Conservation (phyloP, 2,888 invertebrate species). For the Lycophotia porphyrea region DNA sequence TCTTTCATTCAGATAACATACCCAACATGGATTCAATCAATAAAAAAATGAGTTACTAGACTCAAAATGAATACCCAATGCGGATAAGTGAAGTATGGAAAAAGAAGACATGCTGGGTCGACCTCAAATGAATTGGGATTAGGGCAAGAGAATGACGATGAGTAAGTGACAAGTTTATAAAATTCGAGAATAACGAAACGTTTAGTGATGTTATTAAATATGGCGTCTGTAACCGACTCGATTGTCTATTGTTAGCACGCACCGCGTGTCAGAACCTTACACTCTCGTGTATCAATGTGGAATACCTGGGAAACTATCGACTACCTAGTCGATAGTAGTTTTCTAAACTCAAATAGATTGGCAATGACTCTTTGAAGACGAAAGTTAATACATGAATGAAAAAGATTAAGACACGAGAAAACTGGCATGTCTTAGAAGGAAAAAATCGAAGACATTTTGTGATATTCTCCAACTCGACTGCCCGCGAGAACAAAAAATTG, state of each 20-base stretch:
- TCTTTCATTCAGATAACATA: too few relatives aligned
- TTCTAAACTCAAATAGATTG: not conserved
- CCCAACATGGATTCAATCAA: not conserved
- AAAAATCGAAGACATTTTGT: not conserved
- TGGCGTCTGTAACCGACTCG: slow-evolving; percentile 38
- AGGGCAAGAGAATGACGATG: too few relatives aligned
- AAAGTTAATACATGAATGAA: too few relatives aligned
- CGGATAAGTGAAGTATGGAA: too few relatives aligned
- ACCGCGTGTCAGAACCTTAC: slow-evolving; percentile 23
- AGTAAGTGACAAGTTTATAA: not conserved
- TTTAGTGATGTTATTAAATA: slow-evolving; percentile 54
- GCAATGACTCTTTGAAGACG: not conserved
- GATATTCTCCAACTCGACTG: not conserved
- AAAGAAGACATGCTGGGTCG: too few relatives aligned
- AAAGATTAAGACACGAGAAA: not conserved
- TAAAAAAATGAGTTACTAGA: not conserved
- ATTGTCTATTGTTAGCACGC: slow-evolving; percentile 60
- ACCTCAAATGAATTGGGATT: too few relatives aligned
- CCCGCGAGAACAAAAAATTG: too few relatives aligned
- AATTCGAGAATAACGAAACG: slow-evolving; percentile 8
- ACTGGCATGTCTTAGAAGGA: not conserved
- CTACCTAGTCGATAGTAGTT: too few relatives aligned
- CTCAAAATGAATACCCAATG: not conserved
- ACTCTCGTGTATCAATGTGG: not conserved
- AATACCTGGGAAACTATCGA: slow-evolving; percentile 14